These are phyloP conservation scores for Daktulosphaira vitifoliae DNA, from an alignment of 1,140 invertebrate species.

Conservation along the genomic window DNA sequence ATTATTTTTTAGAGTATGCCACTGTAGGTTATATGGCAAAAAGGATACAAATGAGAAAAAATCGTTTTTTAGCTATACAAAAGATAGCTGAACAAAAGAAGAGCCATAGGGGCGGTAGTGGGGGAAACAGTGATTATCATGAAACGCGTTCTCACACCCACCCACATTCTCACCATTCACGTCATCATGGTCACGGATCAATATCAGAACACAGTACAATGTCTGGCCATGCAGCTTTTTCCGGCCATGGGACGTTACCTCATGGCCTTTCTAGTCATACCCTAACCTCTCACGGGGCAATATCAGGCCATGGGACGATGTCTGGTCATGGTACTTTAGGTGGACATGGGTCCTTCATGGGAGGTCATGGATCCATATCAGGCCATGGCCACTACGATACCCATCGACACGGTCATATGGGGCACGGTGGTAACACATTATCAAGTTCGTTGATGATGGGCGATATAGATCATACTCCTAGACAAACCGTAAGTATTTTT, in stretches of 20 bases:
- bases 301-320: conserved; percentile 63
- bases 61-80: conserved; percentile 73
- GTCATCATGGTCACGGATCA: conserved; percentile 25
- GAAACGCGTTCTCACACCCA: conserved; percentile 30
- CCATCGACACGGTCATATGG: conserved; percentile 23
- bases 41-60: conserved; percentile 88
- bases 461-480: conserved; percentile 54
- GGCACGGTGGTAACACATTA: neutral
- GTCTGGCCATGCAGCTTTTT: neutral
- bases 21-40: conserved; percentile 93
- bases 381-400: conserved; percentile 3
- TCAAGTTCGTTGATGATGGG: conserved; percentile 8
- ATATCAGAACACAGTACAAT: conserved; percentile 22
- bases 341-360: conserved; percentile 2
- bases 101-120: conserved; percentile 43
- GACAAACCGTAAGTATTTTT: conserved; percentile 68
- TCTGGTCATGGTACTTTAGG: conserved; percentile 42
- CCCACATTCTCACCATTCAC: conserved; percentile 11
- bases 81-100: conserved; percentile 87
- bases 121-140: conserved; percentile 38
- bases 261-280: conserved; percentile 7
- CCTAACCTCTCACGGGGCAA: conserved; percentile 48
- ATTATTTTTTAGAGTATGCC: conserved; percentile 67
- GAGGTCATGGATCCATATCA: conserved; percentile 4
- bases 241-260: neutral